A percentile compares a stretch with the other conserved stretches of the same genome.
These are phyloP conservation scores for Apeltes quadracus DNA, from an alignment of 2,113 vertebrate genomes.

Conservation along the genomic window DNA sequence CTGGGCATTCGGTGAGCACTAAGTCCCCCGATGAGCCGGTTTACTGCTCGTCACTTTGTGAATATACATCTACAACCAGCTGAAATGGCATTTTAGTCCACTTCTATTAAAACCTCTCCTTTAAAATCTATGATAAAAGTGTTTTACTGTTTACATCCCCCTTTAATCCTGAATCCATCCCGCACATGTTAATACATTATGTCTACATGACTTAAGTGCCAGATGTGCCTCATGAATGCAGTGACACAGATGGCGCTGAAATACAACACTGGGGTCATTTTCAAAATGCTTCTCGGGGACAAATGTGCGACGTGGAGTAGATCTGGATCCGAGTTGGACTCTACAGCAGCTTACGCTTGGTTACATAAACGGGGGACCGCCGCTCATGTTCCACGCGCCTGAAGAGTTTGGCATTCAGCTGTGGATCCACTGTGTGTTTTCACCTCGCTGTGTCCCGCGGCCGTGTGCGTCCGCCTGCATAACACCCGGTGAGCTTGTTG, in stretches of 20 bases:
- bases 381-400: background rate
- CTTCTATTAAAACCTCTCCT: background rate
- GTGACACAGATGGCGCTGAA: background rate
- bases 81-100: background rate
- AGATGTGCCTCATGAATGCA: background rate
- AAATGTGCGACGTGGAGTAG: background rate
- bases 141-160: background rate
- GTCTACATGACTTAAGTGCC: background rate
- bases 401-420: constrained; percentile 5
- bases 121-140: constrained; percentile 8
- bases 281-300: background rate
- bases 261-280: background rate
- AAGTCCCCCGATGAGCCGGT: background rate
- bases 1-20: background rate
- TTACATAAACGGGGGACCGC: background rate
- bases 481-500: background rate
- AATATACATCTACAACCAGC: background rate
- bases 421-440: constrained; percentile 12
- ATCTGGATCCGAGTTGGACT: too few relatives aligned
- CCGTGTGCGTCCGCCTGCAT: constrained; percentile 10
- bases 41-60: background rate
- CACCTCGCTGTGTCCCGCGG: constrained; percentile 1
- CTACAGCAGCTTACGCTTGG: background rate
- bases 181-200: background rate
- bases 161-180: background rate